Conservation (phyloP, 2,888 invertebrate species). For the Drosophila tripunctata region DNA sequence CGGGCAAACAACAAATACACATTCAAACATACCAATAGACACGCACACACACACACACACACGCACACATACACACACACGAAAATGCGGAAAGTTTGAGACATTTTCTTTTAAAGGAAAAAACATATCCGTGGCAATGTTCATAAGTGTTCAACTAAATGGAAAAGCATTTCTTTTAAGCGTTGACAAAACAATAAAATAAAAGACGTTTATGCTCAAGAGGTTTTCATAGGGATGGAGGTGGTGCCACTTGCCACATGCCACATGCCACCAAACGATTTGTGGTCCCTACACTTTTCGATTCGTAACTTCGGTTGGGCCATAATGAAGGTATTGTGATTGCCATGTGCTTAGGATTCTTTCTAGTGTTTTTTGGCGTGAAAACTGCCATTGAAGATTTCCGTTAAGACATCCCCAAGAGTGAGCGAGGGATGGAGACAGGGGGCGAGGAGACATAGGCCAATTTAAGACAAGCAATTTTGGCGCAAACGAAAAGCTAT, state of each 20-base stretch:
- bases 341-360: slow-evolving; percentile 30
- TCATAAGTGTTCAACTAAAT: slow-evolving; percentile 80
- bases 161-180: slow-evolving; percentile 79
- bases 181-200: slow-evolving; percentile 78
- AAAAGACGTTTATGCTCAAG: slow-evolving; percentile 69
- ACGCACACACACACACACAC: slow-evolving; percentile 13
- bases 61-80: slow-evolving; percentile 4
- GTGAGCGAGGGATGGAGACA: not conserved
- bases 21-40: slow-evolving; percentile 5
- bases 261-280: slow-evolving; percentile 36
- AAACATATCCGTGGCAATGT: slow-evolving; percentile 70
- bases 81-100: slow-evolving; percentile 46
- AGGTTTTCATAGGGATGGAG: slow-evolving; percentile 20
- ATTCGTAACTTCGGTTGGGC: slow-evolving; percentile 39
- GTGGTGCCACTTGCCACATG: slow-evolving; percentile 31
- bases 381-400: slow-evolving; percentile 66
- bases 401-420: slow-evolving; percentile 44
- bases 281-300: slow-evolving; percentile 55
- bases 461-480: slow-evolving; percentile 63
- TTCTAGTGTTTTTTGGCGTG: slow-evolving; percentile 53
- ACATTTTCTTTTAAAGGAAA: slow-evolving; percentile 59
- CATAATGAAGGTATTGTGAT: slow-evolving; percentile 73
- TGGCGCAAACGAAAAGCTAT: slow-evolving; percentile 39
- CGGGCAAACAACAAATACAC: slow-evolving; percentile 37
- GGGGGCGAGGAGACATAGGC: slow-evolving; percentile 5